phyloP scores from a whole-genome alignment of 1,140 invertebrate species.

The Cataglyphis hispanica region DNA sequence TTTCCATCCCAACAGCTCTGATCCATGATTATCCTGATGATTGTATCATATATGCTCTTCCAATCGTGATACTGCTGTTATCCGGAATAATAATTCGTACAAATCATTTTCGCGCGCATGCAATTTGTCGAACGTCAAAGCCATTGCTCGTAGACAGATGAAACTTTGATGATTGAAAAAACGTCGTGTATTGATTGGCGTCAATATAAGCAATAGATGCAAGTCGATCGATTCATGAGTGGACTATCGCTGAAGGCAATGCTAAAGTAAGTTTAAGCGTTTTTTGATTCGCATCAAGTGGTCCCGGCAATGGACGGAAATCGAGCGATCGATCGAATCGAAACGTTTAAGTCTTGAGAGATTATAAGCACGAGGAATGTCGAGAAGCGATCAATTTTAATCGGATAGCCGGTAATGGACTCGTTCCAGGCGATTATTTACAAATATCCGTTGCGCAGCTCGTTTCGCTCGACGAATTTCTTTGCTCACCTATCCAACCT shows the following conservation, averaged over 20 bases:
- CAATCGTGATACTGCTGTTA: not conserved
- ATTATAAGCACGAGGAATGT: not conserved
- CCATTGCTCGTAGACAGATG: not conserved
- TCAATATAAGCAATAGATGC: slow-evolving; percentile 40
- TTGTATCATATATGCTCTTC: not conserved
- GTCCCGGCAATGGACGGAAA: slow-evolving; percentile 1
- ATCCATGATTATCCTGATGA: not conserved
- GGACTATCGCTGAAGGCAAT: not conserved
- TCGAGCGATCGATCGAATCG: slow-evolving; percentile 22
- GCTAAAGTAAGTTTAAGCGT: slow-evolving; percentile 56
- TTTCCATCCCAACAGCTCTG: not conserved
- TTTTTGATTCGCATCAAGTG: slow-evolving; percentile 44
- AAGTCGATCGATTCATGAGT: slow-evolving; percentile 27
- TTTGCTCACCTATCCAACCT: not conserved
- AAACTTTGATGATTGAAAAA: not conserved
- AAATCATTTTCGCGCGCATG: slow-evolving; percentile 6
- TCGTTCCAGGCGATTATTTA: slow-evolving; percentile 9
- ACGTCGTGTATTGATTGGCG: not conserved
- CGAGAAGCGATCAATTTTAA: slow-evolving; percentile 28
- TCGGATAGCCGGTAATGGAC: slow-evolving; percentile 14
- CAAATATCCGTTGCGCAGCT: not conserved
- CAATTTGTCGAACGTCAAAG: not conserved
- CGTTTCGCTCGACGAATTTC: not conserved
- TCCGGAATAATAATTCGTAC: not conserved
- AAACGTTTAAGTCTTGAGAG: not conserved